Base-by-base conservation (phyloP, 2,113 vertebrate species). In the Mastomys natalensis region DNA sequence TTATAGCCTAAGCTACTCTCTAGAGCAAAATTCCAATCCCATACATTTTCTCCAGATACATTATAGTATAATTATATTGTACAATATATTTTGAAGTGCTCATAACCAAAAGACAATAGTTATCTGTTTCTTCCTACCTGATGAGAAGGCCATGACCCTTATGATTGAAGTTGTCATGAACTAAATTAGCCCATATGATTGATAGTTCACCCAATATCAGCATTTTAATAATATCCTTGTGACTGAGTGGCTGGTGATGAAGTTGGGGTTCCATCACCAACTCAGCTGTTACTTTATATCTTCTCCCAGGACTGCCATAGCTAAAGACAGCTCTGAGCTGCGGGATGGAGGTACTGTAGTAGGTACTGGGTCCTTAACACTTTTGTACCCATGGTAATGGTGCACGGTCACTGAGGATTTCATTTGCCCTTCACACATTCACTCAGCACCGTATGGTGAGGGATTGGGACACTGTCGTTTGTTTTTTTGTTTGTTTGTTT, bases 201-300 rank as follows among this genome's bases (percentile, higher is more conserved):
- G 22, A 13, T 89, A 11, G 12, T 40, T 19, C 76, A 26, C 64
- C 72, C 51, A 1, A 45, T 12, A 48, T 37, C 40, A 81, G 53
- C 5, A 82, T 82, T 22, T 58, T 94, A 45, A 5, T 73, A 87
- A 60, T 17, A n/a, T 58, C 21, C 21, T n/a, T 68, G 26, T 82
- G 86, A 78, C 13, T 60, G 37, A 82, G 19, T 43, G 11, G 45
- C 62, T n/a, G n/a, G 37, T 13, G 21, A 11, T 80, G 60, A 78
- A 40, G 19, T 1, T 51, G 15, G 68, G 62, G 37, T 89, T 68
- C 48, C 31, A 21, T 3, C 3, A 2, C 7, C 31, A 40, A 58
- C 1, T 10, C 1, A 58, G 10, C 2, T 70, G 3, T 4, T 55
- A 4, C 13, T 86, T 4, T 17, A 24, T 3, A 64, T 4, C 51